phyloP scores from a whole-genome alignment of 64 coral and sea anemone genomes.

The Orbicella faveolata region DNA sequence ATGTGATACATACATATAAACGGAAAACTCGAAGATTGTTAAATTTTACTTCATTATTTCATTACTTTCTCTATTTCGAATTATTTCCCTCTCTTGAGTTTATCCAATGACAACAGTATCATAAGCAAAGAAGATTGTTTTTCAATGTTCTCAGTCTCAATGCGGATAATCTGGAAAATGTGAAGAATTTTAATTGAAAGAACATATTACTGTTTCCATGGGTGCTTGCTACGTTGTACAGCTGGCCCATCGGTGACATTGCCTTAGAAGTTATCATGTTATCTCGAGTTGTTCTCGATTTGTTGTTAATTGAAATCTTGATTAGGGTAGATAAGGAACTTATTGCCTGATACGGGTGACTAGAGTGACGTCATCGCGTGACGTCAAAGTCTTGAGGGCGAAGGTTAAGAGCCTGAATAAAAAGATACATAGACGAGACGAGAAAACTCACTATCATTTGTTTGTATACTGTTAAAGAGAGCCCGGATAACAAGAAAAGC shows the following conservation, averaged over 20 bases:
- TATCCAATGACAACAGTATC: no score
- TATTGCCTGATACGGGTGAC: background rate
- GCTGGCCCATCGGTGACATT: background rate
- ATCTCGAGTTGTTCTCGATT: background rate
- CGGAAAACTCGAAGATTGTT: no score
- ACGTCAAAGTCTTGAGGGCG: background rate
- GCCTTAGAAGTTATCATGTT: background rate
- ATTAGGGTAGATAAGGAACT: background rate
- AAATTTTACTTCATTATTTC: no score
- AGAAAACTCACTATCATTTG: background rate
- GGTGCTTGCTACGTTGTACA: background rate
- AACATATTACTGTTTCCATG: background rate
- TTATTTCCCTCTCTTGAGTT: no score
- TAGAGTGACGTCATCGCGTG: conserved; percentile 3
- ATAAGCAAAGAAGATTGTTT: no score
- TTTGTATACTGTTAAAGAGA: background rate
- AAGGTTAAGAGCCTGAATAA: background rate
- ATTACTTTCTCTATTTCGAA: no score
- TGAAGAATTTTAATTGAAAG: conserved; percentile 10
- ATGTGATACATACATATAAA: no score
- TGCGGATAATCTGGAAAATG: background rate
- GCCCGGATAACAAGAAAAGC: background rate
- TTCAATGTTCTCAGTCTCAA: no score
- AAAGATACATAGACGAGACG: background rate
- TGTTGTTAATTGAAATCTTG: background rate